Percentiles rank a stretch among this genome's conserved stretches.
Conservation (phyloP, 2,888 invertebrate genomes). For the Zygaena filipendulae region DNA sequence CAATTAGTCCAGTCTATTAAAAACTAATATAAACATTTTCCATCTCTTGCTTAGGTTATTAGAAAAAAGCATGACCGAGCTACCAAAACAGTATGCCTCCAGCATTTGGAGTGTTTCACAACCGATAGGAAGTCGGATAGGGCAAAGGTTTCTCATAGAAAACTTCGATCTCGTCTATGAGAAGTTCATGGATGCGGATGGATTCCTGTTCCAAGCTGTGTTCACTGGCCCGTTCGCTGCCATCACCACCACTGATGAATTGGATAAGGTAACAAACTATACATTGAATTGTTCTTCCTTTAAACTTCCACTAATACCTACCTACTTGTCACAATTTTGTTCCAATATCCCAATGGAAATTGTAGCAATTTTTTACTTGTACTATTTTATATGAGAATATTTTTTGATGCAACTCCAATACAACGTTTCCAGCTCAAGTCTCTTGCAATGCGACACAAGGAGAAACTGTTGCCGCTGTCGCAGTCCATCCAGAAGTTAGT, state of each 20-base stretch:
- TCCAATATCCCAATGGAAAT: too few species aligned
- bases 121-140: conserved; percentile 68
- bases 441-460: conserved; percentile 43
- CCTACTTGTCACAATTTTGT: too few species aligned
- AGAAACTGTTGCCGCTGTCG: conserved; percentile 42
- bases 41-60: too few species aligned
- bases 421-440: conserved; percentile 44
- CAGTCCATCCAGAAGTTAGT: conserved; percentile 51
- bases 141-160: conserved; percentile 78
- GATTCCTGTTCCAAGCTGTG: conserved; percentile 44
- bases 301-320: too few species aligned
- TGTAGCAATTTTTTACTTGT: too few species aligned
- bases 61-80: conserved; percentile 39
- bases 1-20: too few species aligned
- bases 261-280: conserved; percentile 42
- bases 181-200: conserved; percentile 40
- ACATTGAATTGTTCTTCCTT: too few species aligned
- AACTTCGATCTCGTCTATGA: conserved; percentile 73
- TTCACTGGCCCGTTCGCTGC: conserved; percentile 45
- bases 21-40: too few species aligned
- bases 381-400: too few species aligned
- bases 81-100: conserved; percentile 51
- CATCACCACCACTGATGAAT: conserved; percentile 34
- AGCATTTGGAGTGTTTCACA: conserved; percentile 46
- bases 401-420: too few species aligned